Evolutionary conservation across 2,113 vertebrate species (phyloP), one percentile per base, ranked within the genome.

Genomic region (Phodopus roborovskii): DNA sequence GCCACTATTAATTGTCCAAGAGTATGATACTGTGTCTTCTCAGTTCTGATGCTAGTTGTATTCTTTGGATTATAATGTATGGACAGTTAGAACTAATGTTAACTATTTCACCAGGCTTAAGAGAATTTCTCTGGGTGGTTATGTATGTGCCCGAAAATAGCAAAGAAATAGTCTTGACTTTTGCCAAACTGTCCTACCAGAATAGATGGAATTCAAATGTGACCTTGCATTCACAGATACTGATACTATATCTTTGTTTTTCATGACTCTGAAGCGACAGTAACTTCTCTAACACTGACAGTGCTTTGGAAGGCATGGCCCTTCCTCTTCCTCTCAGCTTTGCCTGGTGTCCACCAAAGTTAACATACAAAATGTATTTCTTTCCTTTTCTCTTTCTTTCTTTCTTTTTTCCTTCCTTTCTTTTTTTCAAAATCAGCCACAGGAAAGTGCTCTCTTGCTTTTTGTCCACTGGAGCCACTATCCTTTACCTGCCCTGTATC

Each of bases 121-220:
- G 19, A 73, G 50, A 2, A 62, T 81, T 92, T 89, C 45, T 33
- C 10, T 88, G 62, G 60, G 53, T 42, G 39, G 33, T 85, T 75
- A 28, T 33, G 60, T 24, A n/a, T 73, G 77, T 17, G 28, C 12
- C 39, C 77, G 71, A 62, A 93, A 95, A 93, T 10, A 83, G 39
- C 42, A 75, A 75, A 90, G 53, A 91, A 33, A 86, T 60, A 15
- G 12, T 75, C 90, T 45, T 39, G 60, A 73, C 78, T 39, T 24
- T 66, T 89, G 50, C 7, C 73, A 79, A 53, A 4, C 22, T 94
- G 28, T 70, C 89, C 89, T 94, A 45, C 60, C n/a, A 88, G 58
- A 90, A 62, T 16, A 88, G 79, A 48, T 74, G 9, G 4, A 82
- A 96, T 83, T 39, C 42, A 71, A 85, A 95, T 53, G 56, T 89